These are phyloP conservation scores for Lycia hirtaria DNA, from an alignment of 2,888 invertebrate species.

Conservation along the genomic window DNA sequence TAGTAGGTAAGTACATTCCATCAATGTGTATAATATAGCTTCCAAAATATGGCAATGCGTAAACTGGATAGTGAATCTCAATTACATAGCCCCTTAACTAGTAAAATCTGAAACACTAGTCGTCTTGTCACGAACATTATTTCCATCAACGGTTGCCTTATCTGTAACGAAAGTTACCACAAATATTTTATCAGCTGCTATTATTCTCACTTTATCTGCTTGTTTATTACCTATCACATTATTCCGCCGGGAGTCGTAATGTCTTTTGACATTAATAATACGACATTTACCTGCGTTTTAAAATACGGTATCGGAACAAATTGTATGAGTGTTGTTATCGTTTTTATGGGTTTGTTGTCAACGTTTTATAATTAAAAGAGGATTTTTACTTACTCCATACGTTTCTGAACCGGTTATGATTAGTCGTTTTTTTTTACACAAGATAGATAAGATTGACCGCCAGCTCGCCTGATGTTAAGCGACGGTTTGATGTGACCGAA, in stretches of 20 bases:
- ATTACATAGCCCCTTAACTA: no score
- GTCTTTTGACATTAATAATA: conserved; percentile 30
- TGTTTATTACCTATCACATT: conserved; percentile 41
- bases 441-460: no score
- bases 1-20: no score
- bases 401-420: no score
- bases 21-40: no score
- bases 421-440: no score
- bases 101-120: conserved; percentile 8
- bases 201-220: conserved; percentile 41
- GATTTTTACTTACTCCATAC: neutral
- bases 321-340: neutral
- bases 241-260: conserved; percentile 31
- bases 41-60: no score
- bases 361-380: neutral
- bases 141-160: conserved; percentile 35
- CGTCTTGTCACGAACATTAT: conserved; percentile 5
- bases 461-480: no score
- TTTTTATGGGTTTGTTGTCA: conserved; percentile 8
- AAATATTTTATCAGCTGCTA: conserved; percentile 39
- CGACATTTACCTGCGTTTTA: conserved; percentile 22
- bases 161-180: conserved; percentile 40
- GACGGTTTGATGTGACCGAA: no score
- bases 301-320: conserved; percentile 8
- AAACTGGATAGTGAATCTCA: no score